Evolutionary conservation across 2,113 vertebrate species (phyloP).

Genomic region (Ivindomyrus marchei): DNA sequence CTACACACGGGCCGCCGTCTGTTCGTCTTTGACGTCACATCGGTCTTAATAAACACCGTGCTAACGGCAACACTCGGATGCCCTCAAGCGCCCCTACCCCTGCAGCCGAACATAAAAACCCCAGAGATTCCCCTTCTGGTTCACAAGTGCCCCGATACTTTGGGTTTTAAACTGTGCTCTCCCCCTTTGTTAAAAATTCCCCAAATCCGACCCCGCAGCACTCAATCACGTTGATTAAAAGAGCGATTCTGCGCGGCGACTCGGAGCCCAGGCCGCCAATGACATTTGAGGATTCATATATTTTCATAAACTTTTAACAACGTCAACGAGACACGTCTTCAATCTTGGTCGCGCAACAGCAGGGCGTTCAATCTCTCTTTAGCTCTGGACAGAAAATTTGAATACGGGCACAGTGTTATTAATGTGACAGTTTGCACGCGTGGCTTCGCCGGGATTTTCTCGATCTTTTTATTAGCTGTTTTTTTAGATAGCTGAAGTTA

Average conservation of each 20-base stretch:
- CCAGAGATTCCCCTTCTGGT: background rate
- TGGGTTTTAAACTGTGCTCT: constrained; percentile 56
- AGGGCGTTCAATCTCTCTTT: constrained; percentile 99
- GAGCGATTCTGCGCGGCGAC: constrained; percentile 80
- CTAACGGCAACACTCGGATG: constrained; percentile 77
- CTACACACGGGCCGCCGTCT: constrained; percentile 78
- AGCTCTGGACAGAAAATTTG: constrained; percentile 88
- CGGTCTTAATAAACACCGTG: constrained; percentile 73
- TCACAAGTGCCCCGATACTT: constrained; percentile 14
- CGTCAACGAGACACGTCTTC: constrained; percentile 95
- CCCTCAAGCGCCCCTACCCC: constrained; percentile 51
- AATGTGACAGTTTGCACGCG: constrained; percentile 61
- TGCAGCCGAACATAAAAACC: constrained; percentile 11
- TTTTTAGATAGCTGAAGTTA: constrained; percentile 58
- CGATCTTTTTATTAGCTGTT: constrained; percentile 36
- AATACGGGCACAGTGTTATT: constrained; percentile 79
- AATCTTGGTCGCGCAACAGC: constrained; percentile 95
- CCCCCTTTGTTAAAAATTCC: constrained; percentile 48
- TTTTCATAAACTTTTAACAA: constrained; percentile 99
- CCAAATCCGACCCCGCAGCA: constrained; percentile 74
- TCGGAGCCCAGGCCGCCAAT: constrained; percentile 74
- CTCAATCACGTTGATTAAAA: constrained; percentile 87
- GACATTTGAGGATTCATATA: constrained; percentile 99
- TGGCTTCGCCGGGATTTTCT: constrained; percentile 56
- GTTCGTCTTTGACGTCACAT: constrained; percentile 71